These are phyloP conservation scores for Nemurella pictetii DNA, from an alignment of 2,888 invertebrate genomes.

Conservation along the genomic window DNA sequence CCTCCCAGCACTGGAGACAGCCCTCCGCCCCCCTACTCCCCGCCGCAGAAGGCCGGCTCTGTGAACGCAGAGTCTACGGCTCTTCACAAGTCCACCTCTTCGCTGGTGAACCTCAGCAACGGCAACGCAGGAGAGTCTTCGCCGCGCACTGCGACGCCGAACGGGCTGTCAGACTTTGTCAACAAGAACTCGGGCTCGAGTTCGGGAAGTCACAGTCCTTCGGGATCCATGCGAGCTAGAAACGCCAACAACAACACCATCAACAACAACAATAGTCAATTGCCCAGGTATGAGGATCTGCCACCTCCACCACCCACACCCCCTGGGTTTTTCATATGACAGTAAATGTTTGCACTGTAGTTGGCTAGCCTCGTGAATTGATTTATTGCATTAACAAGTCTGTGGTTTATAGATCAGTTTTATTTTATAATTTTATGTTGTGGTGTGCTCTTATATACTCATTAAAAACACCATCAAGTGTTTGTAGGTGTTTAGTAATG, in stretches of 20 bases:
- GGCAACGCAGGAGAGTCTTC: constrained; percentile 33
- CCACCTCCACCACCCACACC: constrained; percentile 34
- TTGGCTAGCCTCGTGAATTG: neutral
- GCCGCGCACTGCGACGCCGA: constrained; percentile 28
- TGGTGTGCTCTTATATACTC: neutral
- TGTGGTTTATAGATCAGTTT: neutral
- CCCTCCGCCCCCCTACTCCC: constrained; percentile 55
- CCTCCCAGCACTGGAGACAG: constrained; percentile 47
- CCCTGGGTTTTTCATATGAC: constrained; percentile 43
- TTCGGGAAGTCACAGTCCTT: constrained; percentile 38
- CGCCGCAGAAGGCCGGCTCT: constrained; percentile 42
- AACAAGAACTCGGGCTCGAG: constrained; percentile 40
- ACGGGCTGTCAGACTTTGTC: constrained; percentile 36
- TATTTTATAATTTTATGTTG: constrained; percentile 9
- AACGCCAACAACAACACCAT: constrained; percentile 36
- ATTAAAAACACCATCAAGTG: neutral
- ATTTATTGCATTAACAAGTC: neutral
- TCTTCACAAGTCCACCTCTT: constrained; percentile 35
- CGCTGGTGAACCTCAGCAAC: constrained; percentile 35
- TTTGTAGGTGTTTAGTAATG: neutral
- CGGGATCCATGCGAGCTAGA: constrained; percentile 36
- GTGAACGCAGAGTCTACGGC: constrained; percentile 26
- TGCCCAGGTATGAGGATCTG: constrained; percentile 43
- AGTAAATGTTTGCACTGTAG: constrained; percentile 16
- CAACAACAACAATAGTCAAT: constrained; percentile 44